Percentiles rank a stretch among this genome's conserved stretches.
Evolutionary conservation across 2,888 invertebrate species (phyloP).

Genomic region (Apotomis capreana): DNA sequence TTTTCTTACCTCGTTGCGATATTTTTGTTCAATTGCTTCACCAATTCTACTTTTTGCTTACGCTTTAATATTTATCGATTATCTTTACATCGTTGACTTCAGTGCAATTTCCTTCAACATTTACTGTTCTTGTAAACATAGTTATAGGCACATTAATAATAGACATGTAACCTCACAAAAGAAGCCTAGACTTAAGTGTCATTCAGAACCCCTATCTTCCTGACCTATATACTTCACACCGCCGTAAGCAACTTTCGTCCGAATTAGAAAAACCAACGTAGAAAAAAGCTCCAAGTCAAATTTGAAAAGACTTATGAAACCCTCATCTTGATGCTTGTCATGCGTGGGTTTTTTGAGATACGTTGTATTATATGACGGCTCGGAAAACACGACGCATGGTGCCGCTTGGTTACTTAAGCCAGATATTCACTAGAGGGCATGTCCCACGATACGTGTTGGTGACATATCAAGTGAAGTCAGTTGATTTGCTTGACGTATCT

Average conservation of each 20-base stretch:
- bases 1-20: too few species aligned
- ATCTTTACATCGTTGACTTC: too few species aligned
- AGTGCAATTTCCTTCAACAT: too few species aligned
- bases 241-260: background rate
- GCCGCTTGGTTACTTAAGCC: slow-evolving; percentile 25
- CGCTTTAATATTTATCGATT: too few species aligned
- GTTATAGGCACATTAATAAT: background rate
- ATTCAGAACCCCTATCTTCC: background rate
- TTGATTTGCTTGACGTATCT: too few species aligned
- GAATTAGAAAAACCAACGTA: background rate
- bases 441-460: too few species aligned
- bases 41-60: too few species aligned
- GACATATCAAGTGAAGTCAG: too few species aligned
- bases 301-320: slow-evolving; percentile 21
- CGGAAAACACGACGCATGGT: slow-evolving; percentile 31
- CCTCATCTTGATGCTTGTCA: slow-evolving; percentile 37
- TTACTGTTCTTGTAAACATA: too few species aligned
- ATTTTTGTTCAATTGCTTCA: too few species aligned
- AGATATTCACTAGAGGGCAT: too few species aligned
- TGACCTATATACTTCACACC: background rate
- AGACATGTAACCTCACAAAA: slow-evolving; percentile 8
- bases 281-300: background rate
- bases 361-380: slow-evolving; percentile 32
- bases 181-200: background rate
- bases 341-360: slow-evolving; percentile 36